Evolutionary conservation across 64 coral and sea anemone species (phyloP), one percentile per base, ranked within the genome.

Genomic region (Hydrozoanthus tunicans): DNA sequence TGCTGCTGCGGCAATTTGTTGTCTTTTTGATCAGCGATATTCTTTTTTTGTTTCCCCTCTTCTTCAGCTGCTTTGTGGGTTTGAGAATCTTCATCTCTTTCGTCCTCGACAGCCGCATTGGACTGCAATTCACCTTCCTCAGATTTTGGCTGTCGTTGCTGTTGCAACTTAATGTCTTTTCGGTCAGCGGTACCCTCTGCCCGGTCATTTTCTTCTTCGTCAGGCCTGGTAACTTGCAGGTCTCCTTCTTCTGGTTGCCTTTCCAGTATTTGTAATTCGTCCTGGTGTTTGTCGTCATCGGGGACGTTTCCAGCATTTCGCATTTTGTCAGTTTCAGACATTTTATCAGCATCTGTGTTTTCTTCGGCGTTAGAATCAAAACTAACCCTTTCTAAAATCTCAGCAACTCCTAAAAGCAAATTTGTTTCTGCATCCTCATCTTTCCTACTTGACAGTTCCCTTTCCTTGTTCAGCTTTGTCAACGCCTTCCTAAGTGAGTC

Each of bases 381-480:
- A 4, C 62, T 76, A n/a, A 79, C 91, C 62, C 78, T 94, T 78
- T 82, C 77, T 7, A 94, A 89, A 14, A 97, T 64, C 43, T 78
- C 70, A 69, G 26, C 69, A 32, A 97, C 54, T 69, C 95, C 92
- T 10, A 53, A 27, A 26, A 80, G 20, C 90, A 97, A 52, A 23
- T 69, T 62, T 72, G 92, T 91, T 85, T 97, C 92, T 6, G 93
- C 53, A 12, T 83, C 83, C 60, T 85, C 78, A 27, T 70, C 57
- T 62, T 89, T 80, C 26, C 64, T 92, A 14, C 76, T 77, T 23
- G 90, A 62, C 77, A 78, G 56, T 12, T 89, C 88, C 23, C 81
- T 97, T 7, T 52, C 78, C 67, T 90, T 91, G 9, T 55, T 79
- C 64, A 97, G 64, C 84, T 97, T 97, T 60, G 62, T 81, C 54